A percentile compares a stretch with the other conserved stretches of the same genome.
Evolutionary conservation across 1,140 invertebrate genomes (phyloP).

Genomic region (Platorchestia sp.): DNA sequence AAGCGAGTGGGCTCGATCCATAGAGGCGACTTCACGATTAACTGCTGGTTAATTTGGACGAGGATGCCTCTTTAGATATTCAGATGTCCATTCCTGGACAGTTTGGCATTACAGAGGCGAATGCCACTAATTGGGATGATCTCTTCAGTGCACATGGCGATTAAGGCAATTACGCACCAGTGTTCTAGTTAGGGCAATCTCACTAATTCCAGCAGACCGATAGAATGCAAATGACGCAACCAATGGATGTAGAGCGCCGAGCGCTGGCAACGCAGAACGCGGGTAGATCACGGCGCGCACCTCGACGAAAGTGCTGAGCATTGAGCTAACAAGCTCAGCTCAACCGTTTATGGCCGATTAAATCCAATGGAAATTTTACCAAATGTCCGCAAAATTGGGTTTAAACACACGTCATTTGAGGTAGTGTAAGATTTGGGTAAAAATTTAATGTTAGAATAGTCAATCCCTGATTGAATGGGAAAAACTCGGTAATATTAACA

Average conservation of each 20-base stretch:
- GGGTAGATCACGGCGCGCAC: background rate
- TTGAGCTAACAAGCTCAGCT: background rate
- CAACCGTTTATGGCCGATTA: background rate
- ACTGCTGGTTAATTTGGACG: background rate
- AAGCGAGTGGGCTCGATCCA: background rate
- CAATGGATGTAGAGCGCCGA: background rate
- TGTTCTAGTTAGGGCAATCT: constrained; percentile 7
- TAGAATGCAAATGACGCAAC: constrained; percentile 7
- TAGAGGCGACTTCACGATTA: background rate
- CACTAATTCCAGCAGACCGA: background rate
- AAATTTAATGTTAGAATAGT: background rate
- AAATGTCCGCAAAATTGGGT: background rate
- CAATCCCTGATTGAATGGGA: no score
- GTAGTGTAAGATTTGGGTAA: background rate
- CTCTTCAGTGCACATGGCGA: constrained; percentile 5
- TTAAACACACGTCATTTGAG: background rate
- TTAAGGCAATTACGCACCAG: background rate
- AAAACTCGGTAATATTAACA: no score
- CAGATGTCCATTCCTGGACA: constrained; percentile 6
- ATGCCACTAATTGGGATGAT: constrained; percentile 7
- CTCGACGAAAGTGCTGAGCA: background rate
- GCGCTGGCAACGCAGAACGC: background rate
- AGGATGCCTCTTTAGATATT: background rate
- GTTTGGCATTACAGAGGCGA: background rate
- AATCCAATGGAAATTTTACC: background rate